Evolutionary conservation across 1,140 invertebrate species (phyloP).

Genomic region (Mactra quadrangularis): DNA sequence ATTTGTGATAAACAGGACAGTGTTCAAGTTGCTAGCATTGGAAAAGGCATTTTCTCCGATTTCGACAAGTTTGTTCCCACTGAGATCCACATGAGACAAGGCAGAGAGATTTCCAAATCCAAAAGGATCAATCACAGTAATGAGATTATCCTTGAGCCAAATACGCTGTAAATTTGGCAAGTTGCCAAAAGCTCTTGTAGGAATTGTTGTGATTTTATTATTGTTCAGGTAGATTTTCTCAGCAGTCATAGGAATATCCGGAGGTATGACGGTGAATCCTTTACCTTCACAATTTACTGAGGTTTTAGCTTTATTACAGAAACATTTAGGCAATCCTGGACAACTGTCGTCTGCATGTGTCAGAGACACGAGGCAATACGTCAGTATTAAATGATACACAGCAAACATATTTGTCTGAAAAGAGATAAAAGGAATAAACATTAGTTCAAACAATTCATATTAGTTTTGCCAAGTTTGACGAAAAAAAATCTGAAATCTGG

Average conservation of each 20-base stretch:
- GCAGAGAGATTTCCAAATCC: slow-evolving; percentile 55
- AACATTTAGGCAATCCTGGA: slow-evolving; percentile 62
- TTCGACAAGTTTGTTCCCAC: slow-evolving; percentile 59
- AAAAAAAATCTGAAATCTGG: no score
- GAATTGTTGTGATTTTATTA: slow-evolving; percentile 62
- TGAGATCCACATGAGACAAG: slow-evolving; percentile 51
- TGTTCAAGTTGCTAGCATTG: slow-evolving; percentile 47
- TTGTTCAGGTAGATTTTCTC: slow-evolving; percentile 69
- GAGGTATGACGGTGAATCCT: slow-evolving; percentile 60
- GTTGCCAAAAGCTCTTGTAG: slow-evolving; percentile 19
- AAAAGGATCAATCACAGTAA: slow-evolving; percentile 46
- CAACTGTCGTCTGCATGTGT: slow-evolving; percentile 61
- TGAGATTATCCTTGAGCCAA: slow-evolving; percentile 61
- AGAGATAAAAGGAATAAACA: no score
- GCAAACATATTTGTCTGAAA: no score
- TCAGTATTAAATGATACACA: no score
- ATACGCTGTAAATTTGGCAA: slow-evolving; percentile 63
- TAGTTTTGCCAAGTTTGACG: no score
- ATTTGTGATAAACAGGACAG: slow-evolving; percentile 64
- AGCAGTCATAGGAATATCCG: slow-evolving; percentile 62
- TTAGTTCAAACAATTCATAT: no score
- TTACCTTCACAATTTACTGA: slow-evolving; percentile 73
- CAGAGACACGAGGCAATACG: no score
- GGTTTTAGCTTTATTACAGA: slow-evolving; percentile 67
- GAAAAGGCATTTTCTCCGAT: slow-evolving; percentile 61